Evolutionary conservation across 1,140 invertebrate genomes (phyloP).

Genomic region (Lepidostoma basale): DNA sequence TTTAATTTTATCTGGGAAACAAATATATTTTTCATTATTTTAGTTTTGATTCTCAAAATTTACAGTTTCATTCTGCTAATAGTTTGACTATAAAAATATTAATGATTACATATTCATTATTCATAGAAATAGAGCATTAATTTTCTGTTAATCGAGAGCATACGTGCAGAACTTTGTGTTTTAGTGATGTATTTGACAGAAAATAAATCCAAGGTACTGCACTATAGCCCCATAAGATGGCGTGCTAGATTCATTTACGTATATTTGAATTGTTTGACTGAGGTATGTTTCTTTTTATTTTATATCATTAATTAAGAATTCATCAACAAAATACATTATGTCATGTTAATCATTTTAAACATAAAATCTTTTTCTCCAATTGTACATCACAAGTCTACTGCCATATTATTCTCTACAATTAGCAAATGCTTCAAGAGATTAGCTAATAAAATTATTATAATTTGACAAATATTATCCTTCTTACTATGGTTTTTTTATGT

Average conservation of each 20-base stretch:
- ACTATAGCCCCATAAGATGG: too few relatives aligned
- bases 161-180: too few relatives aligned
- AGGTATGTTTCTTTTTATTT: constrained; percentile 18
- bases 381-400: background rate
- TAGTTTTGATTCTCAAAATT: too few relatives aligned
- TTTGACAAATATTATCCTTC: background rate
- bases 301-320: constrained; percentile 8
- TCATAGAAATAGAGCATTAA: too few relatives aligned
- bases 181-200: too few relatives aligned
- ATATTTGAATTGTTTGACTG: constrained; percentile 6
- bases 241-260: too few relatives aligned
- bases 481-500: constrained; percentile 21
- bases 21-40: too few relatives aligned
- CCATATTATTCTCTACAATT: background rate
- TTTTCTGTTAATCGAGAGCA: too few relatives aligned
- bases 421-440: background rate
- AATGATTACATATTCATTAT: too few relatives aligned
- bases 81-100: too few relatives aligned
- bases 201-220: too few relatives aligned
- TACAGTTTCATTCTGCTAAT: too few relatives aligned
- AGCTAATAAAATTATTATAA: background rate
- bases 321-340: constrained; percentile 4
- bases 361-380: background rate
- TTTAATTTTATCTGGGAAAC: background rate
- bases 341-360: background rate